Base-by-base conservation (phyloP, 2,797 vertebrate species). In the Brachymystax lenok region DNA sequence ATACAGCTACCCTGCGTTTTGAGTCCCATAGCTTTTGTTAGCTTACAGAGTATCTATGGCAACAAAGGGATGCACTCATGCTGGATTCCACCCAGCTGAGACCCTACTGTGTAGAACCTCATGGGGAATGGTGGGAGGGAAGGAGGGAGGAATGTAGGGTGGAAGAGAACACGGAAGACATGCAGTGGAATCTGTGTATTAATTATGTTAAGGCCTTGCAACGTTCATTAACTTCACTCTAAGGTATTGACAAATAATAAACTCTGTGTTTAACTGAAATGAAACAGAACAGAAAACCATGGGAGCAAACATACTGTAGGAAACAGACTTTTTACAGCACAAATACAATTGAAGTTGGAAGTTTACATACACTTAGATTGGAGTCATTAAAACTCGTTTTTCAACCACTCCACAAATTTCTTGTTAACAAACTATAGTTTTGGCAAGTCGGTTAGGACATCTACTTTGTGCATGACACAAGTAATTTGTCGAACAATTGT, bases 11-110 rank as follows among this genome's bases (percentile, higher is more conserved):
- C 10, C 59, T 63, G 59, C 8, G 10, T 66, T 19, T 12, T 3
- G 46, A n/a, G 51, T 64, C 56, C 79, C 84, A 69, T 76, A 83
- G 80, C 77, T 28, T 80, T 83, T 80, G 27, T 75, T 80, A 78
- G 85, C 83, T 90, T 70, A 81, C 12, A 71, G 71, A 76, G 90
- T 89, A 83, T 79, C 77, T 63, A 90, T 86, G 85, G 89, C 68
- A 85, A 90, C 82, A 10, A 76, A 16, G 63, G 69, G 80, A 88
- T 82, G 88, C 89, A 83, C 86, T 89, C 85, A 85, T 69, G 79
- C 88, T 90, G 70, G 86, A 79, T 52, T 82, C 85, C 83, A 83
- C 0, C 73, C 90, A 91, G 89, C 90, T 90, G 91, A 81, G 89
- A 83, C 88, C 88, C 84, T 27, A 76, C 79, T 70, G 10, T 46